Evolutionary conservation across 2,113 vertebrate species (phyloP).

Genomic region (Scophthalmus maximus): DNA sequence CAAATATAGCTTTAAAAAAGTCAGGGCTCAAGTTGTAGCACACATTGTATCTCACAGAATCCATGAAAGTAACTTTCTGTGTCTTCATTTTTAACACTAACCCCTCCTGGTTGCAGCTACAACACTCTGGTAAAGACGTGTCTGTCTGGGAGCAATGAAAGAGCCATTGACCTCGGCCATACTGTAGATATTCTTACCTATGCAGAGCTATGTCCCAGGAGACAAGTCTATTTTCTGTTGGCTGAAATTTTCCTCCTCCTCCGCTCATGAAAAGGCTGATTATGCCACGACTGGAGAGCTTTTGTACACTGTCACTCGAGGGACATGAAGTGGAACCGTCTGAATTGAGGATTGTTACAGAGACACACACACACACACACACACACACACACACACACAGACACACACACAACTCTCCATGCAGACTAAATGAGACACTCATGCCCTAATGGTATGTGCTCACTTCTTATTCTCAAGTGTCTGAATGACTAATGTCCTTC

Average conservation of each 20-base stretch:
- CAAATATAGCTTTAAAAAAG: no score
- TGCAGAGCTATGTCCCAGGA: constrained; percentile 25
- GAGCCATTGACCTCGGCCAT: constrained; percentile 27
- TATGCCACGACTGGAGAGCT: constrained; percentile 26
- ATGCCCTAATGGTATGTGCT: not conserved
- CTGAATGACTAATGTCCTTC: no score
- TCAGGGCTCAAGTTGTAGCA: no score
- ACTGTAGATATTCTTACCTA: constrained; percentile 45
- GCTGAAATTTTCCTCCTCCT: not conserved
- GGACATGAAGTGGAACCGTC: not conserved
- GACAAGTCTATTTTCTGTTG: no score
- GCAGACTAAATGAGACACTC: constrained; percentile 21
- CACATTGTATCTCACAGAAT: no score
- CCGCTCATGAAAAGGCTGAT: constrained; percentile 37
- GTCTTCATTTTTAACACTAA: no score
- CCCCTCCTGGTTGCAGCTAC: no score
- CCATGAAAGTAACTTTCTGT: no score
- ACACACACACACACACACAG: no score
- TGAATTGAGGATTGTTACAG: constrained; percentile 26
- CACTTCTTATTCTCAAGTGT: constrained; percentile 5
- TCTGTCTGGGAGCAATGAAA: constrained; percentile 43
- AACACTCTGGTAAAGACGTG: constrained; percentile 14
- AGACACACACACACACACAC: constrained; percentile 7
- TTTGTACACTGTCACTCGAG: constrained; percentile 26
- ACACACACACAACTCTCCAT: not conserved